These are phyloP conservation scores for Marisa cornuarietis DNA, from an alignment of 1,140 invertebrate species.

Conservation along the genomic window DNA sequence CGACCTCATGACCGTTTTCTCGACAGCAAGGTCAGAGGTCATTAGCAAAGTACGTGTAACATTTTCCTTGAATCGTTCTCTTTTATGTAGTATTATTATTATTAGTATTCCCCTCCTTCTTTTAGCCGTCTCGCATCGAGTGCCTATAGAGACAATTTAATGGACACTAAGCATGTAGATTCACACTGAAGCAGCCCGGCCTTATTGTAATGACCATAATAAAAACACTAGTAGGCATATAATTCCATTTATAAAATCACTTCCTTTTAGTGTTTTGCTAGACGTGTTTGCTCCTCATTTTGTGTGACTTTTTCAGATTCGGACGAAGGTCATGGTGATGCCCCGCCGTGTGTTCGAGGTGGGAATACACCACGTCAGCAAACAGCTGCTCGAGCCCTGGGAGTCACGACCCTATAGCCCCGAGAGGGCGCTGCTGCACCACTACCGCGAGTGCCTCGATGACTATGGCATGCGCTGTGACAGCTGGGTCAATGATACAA, in stretches of 20 bases:
- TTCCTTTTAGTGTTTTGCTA: too few relatives aligned
- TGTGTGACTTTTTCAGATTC: slow-evolving; percentile 39
- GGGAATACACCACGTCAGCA: slow-evolving; percentile 64
- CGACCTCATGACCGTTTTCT: slow-evolving; percentile 20
- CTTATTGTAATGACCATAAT: too few relatives aligned
- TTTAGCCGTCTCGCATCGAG: too few relatives aligned
- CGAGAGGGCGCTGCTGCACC: slow-evolving; percentile 86
- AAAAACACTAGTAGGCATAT: too few relatives aligned
- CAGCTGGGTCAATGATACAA: slow-evolving; percentile 37
- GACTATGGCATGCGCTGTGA: slow-evolving; percentile 58
- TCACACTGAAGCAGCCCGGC: too few relatives aligned
- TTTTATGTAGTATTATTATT: too few relatives aligned
- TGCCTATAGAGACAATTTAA: too few relatives aligned
- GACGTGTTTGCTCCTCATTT: too few relatives aligned
- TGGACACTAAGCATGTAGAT: too few relatives aligned
- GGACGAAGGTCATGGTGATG: slow-evolving; percentile 60
- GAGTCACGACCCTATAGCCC: slow-evolving; percentile 58
- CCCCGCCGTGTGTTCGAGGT: slow-evolving; percentile 60
- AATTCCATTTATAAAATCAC: too few relatives aligned
- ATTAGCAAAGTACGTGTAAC: slow-evolving; percentile 23
- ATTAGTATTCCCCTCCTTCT: too few relatives aligned
- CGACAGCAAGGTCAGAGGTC: slow-evolving; percentile 14
- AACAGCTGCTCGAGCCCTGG: slow-evolving; percentile 46
- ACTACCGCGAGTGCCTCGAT: slow-evolving; percentile 75
- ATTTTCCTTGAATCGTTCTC: too few relatives aligned